A percentile compares a stretch with the other conserved stretches of the same genome.
Conservation (phyloP, 2,888 invertebrate species). For the Drosophila kuntzei region DNA sequence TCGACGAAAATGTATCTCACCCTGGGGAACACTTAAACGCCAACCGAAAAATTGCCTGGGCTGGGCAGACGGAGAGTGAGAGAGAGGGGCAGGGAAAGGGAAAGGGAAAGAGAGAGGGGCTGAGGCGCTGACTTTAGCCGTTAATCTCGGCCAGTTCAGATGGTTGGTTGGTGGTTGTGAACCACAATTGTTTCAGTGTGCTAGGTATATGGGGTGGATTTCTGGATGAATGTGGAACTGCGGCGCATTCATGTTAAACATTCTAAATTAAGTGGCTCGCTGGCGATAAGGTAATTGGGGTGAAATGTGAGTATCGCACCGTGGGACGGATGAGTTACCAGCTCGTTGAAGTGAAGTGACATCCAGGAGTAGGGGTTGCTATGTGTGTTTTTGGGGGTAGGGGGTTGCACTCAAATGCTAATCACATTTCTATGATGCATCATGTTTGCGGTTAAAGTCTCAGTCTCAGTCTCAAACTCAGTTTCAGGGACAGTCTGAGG, state of each 20-base stretch:
- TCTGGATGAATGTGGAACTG: conserved; percentile 40
- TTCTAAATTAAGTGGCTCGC: conserved; percentile 84
- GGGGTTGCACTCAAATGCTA: conserved; percentile 51
- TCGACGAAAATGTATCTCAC: conserved; percentile 83
- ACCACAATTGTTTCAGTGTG: conserved; percentile 46
- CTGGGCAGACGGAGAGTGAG: conserved; percentile 19
- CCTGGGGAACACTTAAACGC: conserved; percentile 84
- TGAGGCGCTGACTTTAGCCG: conserved; percentile 73
- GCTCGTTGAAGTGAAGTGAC: conserved; percentile 48
- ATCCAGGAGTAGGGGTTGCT: background rate
- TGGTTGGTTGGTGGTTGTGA: conserved; percentile 48
- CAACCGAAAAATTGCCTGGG: conserved; percentile 79
- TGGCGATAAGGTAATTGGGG: conserved; percentile 85
- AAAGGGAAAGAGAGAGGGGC: conserved; percentile 1
- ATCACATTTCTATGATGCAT: conserved; percentile 55
- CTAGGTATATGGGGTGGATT: conserved; percentile 41
- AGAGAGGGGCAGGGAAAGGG: conserved; percentile 5
- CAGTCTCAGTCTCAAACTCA: too few species aligned
- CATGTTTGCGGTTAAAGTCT: conserved; percentile 19
- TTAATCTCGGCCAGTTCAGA: conserved; percentile 67
- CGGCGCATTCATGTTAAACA: conserved; percentile 76
- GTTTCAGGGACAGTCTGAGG: conserved; percentile 31
- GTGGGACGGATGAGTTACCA: conserved; percentile 48
- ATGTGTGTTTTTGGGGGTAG: background rate
- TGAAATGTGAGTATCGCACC: conserved; percentile 79